These are phyloP conservation scores for Drosophila simulans DNA, from an alignment of 1,140 invertebrate species.

Conservation along the genomic window DNA sequence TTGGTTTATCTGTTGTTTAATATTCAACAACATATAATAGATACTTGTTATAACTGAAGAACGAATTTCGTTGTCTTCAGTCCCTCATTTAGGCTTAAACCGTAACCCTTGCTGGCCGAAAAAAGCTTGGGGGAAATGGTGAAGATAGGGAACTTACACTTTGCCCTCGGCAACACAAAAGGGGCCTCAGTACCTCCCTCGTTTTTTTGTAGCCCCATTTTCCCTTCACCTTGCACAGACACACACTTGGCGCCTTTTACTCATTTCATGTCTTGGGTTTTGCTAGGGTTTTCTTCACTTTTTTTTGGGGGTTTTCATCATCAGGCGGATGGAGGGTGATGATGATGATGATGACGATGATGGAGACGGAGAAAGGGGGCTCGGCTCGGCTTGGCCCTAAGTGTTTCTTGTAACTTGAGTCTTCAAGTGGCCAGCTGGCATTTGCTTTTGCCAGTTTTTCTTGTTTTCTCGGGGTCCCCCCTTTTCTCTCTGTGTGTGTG, in stretches of 20 bases:
- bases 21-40: too few relatives aligned
- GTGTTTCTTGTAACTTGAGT: slow-evolving; percentile 83
- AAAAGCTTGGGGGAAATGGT: not conserved
- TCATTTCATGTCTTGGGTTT: slow-evolving; percentile 53
- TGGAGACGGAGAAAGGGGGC: slow-evolving; percentile 50
- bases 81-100: slow-evolving; percentile 31
- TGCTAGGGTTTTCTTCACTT: slow-evolving; percentile 23
- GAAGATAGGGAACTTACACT: slow-evolving; percentile 35
- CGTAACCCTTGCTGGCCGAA: slow-evolving; percentile 60
- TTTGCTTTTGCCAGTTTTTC: slow-evolving; percentile 74
- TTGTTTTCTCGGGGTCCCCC: slow-evolving; percentile 44
- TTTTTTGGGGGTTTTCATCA: slow-evolving; percentile 26
- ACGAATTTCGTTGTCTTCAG: slow-evolving; percentile 10
- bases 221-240: slow-evolving; percentile 26
- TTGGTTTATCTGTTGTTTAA: too few relatives aligned
- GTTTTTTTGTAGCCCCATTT: not conserved
- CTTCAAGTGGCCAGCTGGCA: slow-evolving; percentile 78
- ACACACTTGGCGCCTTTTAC: slow-evolving; percentile 71
- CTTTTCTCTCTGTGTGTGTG: slow-evolving; percentile 12
- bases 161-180: slow-evolving; percentile 61
- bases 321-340: slow-evolving; percentile 7
- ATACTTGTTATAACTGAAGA: too few relatives aligned
- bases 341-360: slow-evolving; percentile 8
- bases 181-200: slow-evolving; percentile 36
- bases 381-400: slow-evolving; percentile 58